Percentiles rank a stretch among this genome's conserved stretches.
These are phyloP conservation scores for Nautilus pompilius DNA, from an alignment of 1,140 invertebrate species.

Conservation along the genomic window DNA sequence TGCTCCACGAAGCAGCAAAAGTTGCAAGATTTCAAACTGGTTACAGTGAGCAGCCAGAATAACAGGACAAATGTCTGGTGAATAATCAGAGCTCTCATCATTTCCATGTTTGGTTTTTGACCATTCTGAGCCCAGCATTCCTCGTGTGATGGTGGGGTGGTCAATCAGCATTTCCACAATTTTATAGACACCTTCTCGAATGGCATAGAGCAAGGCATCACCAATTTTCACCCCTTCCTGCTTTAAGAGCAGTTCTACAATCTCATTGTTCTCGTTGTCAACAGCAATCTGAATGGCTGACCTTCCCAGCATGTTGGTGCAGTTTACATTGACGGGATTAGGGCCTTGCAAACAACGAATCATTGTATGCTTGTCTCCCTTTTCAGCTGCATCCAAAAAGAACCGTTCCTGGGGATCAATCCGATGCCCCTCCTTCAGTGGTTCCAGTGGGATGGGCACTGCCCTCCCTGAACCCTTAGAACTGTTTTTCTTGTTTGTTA, in stretches of 20 bases:
- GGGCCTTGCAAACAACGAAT: slow-evolving; percentile 56
- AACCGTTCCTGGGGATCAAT: slow-evolving; percentile 56
- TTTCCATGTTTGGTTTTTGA: slow-evolving; percentile 26
- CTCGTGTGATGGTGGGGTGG: slow-evolving; percentile 55
- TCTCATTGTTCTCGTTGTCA: slow-evolving; percentile 53
- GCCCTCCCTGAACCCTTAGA: slow-evolving; percentile 14
- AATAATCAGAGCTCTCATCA: slow-evolving; percentile 47
- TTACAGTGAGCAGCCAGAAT: slow-evolving; percentile 54
- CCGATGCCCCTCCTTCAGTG: slow-evolving; percentile 44
- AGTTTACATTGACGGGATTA: slow-evolving; percentile 61
- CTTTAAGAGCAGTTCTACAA: slow-evolving; percentile 45
- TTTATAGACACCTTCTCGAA: slow-evolving; percentile 58
- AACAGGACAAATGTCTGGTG: slow-evolving; percentile 49
- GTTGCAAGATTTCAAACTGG: slow-evolving; percentile 54
- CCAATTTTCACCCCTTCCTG: slow-evolving; percentile 51
- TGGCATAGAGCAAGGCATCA: slow-evolving; percentile 54
- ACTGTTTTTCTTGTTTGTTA: slow-evolving; percentile 46
- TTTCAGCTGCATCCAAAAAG: slow-evolving; percentile 62
- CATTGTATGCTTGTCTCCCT: slow-evolving; percentile 60
- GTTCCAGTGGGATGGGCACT: slow-evolving; percentile 40
- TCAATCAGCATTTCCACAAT: slow-evolving; percentile 64
- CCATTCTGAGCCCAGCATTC: slow-evolving; percentile 47
- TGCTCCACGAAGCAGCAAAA: slow-evolving; percentile 50
- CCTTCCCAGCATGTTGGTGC: slow-evolving; percentile 61
- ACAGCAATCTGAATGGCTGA: slow-evolving; percentile 60